Evolutionary conservation across 2,113 vertebrate species (phyloP).

Genomic region (Nannobrachium achirus): DNA sequence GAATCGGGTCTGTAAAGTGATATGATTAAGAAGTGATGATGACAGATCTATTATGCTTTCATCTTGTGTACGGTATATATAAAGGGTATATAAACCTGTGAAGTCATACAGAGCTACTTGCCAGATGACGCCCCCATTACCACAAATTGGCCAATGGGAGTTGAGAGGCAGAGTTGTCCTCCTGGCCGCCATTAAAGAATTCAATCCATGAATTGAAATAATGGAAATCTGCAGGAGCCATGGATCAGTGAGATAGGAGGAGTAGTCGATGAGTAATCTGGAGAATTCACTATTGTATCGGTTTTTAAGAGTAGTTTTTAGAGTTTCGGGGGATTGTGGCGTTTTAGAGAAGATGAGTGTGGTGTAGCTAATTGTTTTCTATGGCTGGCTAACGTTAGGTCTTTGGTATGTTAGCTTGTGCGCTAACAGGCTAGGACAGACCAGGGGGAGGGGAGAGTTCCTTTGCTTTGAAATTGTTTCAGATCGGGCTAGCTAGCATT

Average conservation of each 20-base stretch:
- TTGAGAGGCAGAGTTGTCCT: conserved; percentile 87
- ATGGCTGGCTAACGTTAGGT: conserved; percentile 68
- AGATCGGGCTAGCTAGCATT: conserved; percentile 67
- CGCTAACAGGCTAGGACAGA: conserved; percentile 69
- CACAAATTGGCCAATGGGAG: conserved; percentile 82
- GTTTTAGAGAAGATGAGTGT: conserved; percentile 52
- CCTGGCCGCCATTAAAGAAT: conserved; percentile 98
- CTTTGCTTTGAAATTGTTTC: conserved; percentile 77
- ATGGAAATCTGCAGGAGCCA: conserved; percentile 83
- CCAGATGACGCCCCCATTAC: conserved; percentile 72
- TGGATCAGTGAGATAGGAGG: conserved; percentile 63
- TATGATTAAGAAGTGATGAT: conserved; percentile 60
- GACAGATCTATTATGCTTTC: conserved; percentile 48
- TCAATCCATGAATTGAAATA: conserved; percentile 93
- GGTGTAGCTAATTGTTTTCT: conserved; percentile 74
- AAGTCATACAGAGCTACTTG: conserved; percentile 77
- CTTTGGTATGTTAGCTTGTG: conserved; percentile 74
- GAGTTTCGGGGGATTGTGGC: conserved; percentile 47
- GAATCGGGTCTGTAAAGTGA: conserved; percentile 30
- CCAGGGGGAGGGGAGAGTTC: conserved; percentile 79
- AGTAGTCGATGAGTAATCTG: conserved; percentile 63
- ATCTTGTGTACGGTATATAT: conserved; percentile 56
- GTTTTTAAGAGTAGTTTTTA: conserved; percentile 47
- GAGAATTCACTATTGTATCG: conserved; percentile 38
- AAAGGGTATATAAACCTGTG: conserved; percentile 59